Evolutionary conservation across 1,140 invertebrate genomes (phyloP).

Genomic region (Grapholita molesta): DNA sequence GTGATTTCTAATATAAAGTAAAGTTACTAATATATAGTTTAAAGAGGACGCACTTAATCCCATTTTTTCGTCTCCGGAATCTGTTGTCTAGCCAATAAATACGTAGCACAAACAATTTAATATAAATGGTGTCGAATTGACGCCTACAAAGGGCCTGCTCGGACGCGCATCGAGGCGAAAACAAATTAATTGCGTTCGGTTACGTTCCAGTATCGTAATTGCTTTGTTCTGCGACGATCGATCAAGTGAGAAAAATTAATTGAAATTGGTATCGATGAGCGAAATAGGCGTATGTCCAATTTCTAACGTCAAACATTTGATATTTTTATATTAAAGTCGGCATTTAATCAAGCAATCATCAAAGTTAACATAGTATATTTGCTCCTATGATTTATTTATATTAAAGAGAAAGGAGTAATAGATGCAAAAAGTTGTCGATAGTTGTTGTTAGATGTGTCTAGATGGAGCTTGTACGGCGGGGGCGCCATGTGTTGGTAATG

Average conservation of each 20-base stretch:
- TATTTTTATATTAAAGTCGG: no score
- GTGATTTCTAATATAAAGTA: neutral
- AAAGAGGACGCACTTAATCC: neutral
- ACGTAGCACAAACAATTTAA: conserved; percentile 49
- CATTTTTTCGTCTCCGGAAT: conserved; percentile 20
- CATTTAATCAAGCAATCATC: no score
- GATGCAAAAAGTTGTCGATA: no score
- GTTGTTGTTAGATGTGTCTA: no score
- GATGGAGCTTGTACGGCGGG: no score
- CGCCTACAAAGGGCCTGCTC: conserved; percentile 56
- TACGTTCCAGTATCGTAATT: conserved; percentile 60
- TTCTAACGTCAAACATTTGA: neutral
- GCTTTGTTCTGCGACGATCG: conserved; percentile 60
- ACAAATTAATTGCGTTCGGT: conserved; percentile 72
- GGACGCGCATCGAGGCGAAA: conserved; percentile 58
- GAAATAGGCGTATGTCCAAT: neutral
- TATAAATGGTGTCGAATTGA: conserved; percentile 55
- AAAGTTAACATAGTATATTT: no score
- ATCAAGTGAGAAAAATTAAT: conserved; percentile 70
- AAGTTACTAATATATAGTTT: neutral
- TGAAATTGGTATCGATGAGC: conserved; percentile 37
- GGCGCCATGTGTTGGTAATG: no score
- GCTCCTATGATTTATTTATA: no score
- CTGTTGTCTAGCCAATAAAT: conserved; percentile 30
- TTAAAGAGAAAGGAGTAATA: no score